Percentiles rank a stretch among this genome's conserved stretches.
phyloP scores from a whole-genome alignment of 1,140 invertebrate genomes.

The Babylonia areolata region DNA sequence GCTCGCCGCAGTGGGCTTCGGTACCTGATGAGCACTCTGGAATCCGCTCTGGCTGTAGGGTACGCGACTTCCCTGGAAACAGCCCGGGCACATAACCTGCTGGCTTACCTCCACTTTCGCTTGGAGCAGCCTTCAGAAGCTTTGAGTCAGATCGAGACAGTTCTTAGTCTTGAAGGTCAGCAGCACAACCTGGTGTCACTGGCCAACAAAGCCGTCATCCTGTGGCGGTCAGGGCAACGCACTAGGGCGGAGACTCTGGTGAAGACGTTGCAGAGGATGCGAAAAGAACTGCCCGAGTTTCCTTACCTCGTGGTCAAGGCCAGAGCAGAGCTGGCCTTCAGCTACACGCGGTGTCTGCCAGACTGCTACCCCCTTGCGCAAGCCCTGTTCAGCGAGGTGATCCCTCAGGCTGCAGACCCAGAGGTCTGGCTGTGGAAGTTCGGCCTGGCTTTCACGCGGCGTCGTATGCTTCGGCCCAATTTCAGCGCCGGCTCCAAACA shows the following conservation, averaged over 20 bases:
- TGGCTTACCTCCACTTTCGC: constrained; percentile 1
- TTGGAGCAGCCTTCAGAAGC: neutral
- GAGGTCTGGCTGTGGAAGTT: constrained; percentile 25
- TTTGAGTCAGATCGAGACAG: neutral
- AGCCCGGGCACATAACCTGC: constrained; percentile 11
- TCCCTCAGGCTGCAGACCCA: neutral
- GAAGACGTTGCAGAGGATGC: neutral
- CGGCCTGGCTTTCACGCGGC: constrained; percentile 11
- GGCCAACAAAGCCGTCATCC: constrained; percentile 22
- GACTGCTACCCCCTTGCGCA: neutral
- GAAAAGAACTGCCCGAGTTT: neutral
- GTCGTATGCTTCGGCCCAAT: neutral
- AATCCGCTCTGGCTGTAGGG: neutral
- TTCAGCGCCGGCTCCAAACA: neutral
- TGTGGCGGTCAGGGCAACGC: neutral
- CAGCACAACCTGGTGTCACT: constrained; percentile 20
- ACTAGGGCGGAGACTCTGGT: neutral
- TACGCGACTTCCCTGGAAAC: constrained; percentile 6
- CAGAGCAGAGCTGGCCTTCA: constrained; percentile 23
- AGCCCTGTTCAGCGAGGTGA: neutral
- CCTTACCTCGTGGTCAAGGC: neutral
- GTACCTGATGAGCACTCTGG: neutral
- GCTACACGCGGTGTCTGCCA: neutral
- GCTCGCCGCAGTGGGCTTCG: neutral
- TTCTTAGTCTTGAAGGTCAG: neutral